Evolutionary conservation across 2,888 invertebrate genomes (phyloP), one percentile per base, ranked within the genome.

Genomic region (Mythimna ferrago): DNA sequence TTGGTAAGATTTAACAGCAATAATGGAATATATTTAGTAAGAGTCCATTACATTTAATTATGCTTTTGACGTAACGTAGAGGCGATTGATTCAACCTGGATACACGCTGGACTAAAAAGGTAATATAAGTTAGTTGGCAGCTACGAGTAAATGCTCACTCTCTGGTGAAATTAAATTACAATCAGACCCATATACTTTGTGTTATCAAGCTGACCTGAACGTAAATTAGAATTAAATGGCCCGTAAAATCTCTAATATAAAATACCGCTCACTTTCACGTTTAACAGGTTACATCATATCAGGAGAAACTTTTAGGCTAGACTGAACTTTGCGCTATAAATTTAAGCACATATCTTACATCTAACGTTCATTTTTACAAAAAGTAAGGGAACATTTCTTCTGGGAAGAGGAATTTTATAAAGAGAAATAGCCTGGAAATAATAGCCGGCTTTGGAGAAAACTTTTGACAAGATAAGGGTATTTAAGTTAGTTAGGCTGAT

Each of bases 261-360:
- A 78, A 73, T 75, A 71, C 56, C 65, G 73, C 63, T 71, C 63
- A 65, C 63, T 66, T 76, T 84, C 65, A 61, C 66, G 65, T 74
- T 76, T 66, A 56, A 71, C 70, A 72, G 69, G 66, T 84, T 71
- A 84, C 68, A 78, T 77, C 79, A 81, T 79, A 70, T 72, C 66
- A 76, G 54, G 61, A 63, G 69, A 71, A 85, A 77, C 73, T 82
- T 84, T 76, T 61, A 76, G 73, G 68, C 72, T 77, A 77, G 74
- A 77, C 73, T 71, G 67, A 75, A 81, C 69, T 85, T 83, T 57
- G 60, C 48, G 73, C 76, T 69, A 82, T 82, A 82, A 82, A 82
- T 85, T 76, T 73, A 56, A 63, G 63, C 58, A 78, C 66, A 71
- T 74, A 73, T 78, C 82, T 81, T 60, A 71, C 48, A 76, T 74